Percentiles rank a stretch among this genome's conserved stretches.
Conservation (phyloP, 2,888 invertebrate species). For the Chymomyza fuscimana region DNA sequence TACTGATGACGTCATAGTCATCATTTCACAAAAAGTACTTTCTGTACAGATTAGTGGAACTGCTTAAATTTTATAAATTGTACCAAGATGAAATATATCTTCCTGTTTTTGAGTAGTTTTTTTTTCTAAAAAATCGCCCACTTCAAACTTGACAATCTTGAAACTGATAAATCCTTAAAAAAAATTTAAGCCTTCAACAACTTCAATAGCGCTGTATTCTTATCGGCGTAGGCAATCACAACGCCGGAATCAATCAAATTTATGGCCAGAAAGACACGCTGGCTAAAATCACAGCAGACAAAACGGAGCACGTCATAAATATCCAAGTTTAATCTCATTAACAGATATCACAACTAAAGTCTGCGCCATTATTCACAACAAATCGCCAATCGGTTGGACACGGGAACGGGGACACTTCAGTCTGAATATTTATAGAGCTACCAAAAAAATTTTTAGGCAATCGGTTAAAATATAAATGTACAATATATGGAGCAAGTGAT, state of each 20-base stretch:
- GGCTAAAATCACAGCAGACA: constrained; percentile 51
- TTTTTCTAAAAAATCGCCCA: no score
- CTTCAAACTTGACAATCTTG: neutral
- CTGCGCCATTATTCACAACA: neutral
- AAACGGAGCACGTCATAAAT: constrained; percentile 46
- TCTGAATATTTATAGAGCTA: neutral
- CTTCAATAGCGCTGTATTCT: neutral
- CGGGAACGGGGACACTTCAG: neutral
- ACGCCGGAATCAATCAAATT: constrained; percentile 62
- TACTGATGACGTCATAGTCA: no score
- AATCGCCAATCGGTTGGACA: no score
- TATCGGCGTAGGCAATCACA: constrained; percentile 13
- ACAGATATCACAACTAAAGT: constrained; percentile 24
- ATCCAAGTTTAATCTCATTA: constrained; percentile 51
- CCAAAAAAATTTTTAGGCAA: constrained; percentile 24
- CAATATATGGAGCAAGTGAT: constrained; percentile 43
- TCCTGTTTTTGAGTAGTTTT: no score
- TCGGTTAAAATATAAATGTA: constrained; percentile 35
- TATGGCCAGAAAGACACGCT: constrained; percentile 53
- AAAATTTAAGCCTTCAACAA: neutral
- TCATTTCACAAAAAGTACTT: no score
- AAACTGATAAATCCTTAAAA: neutral
- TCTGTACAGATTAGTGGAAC: no score
- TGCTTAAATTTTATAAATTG: no score
- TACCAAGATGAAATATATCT: no score